phyloP scores from a whole-genome alignment of 2,113 vertebrate genomes.

The Apistogramma diplotaenia region DNA sequence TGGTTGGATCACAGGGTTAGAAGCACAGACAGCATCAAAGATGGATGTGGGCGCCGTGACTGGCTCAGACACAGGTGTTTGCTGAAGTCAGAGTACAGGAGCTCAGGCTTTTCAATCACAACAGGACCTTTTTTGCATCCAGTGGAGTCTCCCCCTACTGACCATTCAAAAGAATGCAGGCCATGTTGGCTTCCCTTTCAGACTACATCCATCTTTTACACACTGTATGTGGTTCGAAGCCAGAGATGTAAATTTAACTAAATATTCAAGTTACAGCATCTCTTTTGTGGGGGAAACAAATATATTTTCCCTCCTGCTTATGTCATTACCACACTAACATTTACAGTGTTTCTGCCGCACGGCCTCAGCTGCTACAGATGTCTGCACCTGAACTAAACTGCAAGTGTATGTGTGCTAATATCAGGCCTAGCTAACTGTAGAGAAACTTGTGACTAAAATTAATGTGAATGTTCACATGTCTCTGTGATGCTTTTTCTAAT shows the following conservation, averaged over 20 bases:
- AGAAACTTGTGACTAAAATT: not conserved
- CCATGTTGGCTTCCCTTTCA: not conserved
- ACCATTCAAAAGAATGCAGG: not conserved
- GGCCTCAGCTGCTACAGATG: not conserved
- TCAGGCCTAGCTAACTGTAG: not conserved
- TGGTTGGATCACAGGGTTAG: not conserved
- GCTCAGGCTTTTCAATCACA: no score
- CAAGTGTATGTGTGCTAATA: not conserved
- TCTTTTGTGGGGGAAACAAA: not conserved
- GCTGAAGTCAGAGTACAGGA: not conserved
- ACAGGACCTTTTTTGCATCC: no score
- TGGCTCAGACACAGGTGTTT: no score
- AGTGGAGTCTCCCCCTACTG: not conserved
- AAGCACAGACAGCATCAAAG: not conserved
- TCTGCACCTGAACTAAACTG: no score
- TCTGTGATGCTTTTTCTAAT: not conserved
- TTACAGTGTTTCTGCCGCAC: not conserved
- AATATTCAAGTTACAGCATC: not conserved
- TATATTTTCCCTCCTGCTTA: not conserved
- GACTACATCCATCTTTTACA: not conserved
- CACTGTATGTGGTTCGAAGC: not conserved
- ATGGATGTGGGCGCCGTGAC: not conserved
- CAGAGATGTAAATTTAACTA: not conserved
- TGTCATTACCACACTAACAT: not conserved
- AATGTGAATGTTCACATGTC: no score